Evolutionary conservation across 2,888 invertebrate genomes (phyloP).

Genomic region (Phengaris arion): DNA sequence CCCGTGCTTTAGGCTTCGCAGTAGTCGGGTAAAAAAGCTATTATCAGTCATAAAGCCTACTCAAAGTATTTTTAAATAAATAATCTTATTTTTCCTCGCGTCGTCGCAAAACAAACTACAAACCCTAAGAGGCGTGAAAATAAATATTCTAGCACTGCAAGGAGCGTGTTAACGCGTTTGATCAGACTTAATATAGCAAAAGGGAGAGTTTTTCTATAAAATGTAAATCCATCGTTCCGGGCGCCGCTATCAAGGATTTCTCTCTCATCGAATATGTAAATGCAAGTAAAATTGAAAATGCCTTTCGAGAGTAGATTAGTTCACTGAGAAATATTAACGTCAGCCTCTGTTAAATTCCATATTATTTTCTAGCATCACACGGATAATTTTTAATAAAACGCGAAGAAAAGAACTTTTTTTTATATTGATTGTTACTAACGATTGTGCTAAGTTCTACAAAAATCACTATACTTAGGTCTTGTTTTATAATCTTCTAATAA

Average conservation of each 20-base stretch:
- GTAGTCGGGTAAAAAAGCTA: no score
- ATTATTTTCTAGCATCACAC: background rate
- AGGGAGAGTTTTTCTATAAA: slow-evolving; percentile 45
- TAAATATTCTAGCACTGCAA: background rate
- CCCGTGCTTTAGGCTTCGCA: no score
- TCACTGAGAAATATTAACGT: slow-evolving; percentile 36
- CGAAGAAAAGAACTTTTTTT: no score
- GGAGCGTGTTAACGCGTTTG: slow-evolving; percentile 23
- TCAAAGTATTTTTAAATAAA: no score
- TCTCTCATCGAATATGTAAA: slow-evolving; percentile 66
- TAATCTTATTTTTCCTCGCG: no score
- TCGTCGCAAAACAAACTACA: background rate
- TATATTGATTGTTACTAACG: no score
- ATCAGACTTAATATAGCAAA: slow-evolving; percentile 36
- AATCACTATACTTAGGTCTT: no score
- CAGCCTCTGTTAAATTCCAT: slow-evolving; percentile 6
- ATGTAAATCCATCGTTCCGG: slow-evolving; percentile 54
- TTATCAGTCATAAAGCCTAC: no score
- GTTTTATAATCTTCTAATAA: no score
- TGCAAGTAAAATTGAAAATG: slow-evolving; percentile 69
- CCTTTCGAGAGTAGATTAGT: slow-evolving; percentile 48
- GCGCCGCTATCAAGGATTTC: slow-evolving; percentile 50
- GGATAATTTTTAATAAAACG: no score
- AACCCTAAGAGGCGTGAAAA: background rate
- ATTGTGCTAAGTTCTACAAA: no score